Percentiles rank a stretch among this genome's conserved stretches.
Evolutionary conservation across 2,888 invertebrate species (phyloP).

Genomic region (Bruchidius siliquastri): DNA sequence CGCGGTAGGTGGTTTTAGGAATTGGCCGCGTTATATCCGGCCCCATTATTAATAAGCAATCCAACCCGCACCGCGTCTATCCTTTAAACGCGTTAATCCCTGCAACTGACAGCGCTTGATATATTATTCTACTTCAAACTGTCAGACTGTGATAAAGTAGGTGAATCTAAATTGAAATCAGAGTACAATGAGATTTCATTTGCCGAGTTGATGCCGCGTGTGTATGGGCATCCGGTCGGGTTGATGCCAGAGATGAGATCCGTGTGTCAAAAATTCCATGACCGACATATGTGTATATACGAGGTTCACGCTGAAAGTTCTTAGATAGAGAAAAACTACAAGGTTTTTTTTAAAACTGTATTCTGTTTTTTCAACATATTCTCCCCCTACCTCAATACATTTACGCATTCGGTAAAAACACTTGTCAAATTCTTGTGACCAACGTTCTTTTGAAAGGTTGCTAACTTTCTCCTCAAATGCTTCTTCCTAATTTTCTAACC

Average conservation of each 20-base stretch:
- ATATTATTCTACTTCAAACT: constrained; percentile 20
- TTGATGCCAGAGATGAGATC: neutral
- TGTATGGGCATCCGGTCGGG: neutral
- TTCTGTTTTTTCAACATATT: too few relatives aligned
- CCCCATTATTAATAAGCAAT: constrained; percentile 11
- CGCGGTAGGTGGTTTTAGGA: neutral
- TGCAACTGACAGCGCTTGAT: constrained; percentile 18
- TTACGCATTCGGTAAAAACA: too few relatives aligned
- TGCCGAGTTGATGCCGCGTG: neutral
- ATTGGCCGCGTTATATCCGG: neutral
- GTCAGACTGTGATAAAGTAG: constrained; percentile 20
- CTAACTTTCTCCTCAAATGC: too few relatives aligned
- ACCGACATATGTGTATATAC: neutral
- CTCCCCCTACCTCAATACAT: too few relatives aligned
- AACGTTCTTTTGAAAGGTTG: too few relatives aligned
- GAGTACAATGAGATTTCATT: constrained; percentile 1
- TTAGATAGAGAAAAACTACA: too few relatives aligned
- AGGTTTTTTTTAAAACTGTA: too few relatives aligned
- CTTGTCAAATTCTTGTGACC: too few relatives aligned
- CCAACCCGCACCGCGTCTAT: constrained; percentile 3
- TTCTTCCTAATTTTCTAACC: too few relatives aligned
- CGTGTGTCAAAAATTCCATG: neutral
- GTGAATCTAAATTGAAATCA: constrained; percentile 19
- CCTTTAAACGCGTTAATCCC: constrained; percentile 13
- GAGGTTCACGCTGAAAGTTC: too few relatives aligned